Evolutionary conservation across 2,797 vertebrate species (phyloP), one percentile per base, ranked within the genome.

Genomic region (Phyllotis vaccarum): DNA sequence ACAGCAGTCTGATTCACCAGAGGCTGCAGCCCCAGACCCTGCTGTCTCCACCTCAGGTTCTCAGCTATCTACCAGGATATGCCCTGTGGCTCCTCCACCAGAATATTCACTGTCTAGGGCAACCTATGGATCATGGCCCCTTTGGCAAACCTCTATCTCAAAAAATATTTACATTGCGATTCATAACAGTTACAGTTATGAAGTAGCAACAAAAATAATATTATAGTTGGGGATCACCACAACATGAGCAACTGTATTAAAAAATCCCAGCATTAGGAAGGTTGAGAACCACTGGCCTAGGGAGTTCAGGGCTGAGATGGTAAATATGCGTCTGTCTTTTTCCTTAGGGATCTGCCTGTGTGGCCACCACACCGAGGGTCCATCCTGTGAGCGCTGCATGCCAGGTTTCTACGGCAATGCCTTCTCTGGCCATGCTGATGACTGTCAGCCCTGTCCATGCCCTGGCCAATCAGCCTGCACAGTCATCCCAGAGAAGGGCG

Each of bases 371-470:
- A 99, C 99, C 0, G 98, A 98, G 3, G 99, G 99, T 27, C 95
- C 94, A 0, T 98, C 98, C 98, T 99, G 99, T 3, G 99, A 99
- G 97, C 99, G 94, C 94, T 99, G 99, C 98, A 95, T 98, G 96
- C 98, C 98, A 0, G 99, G 99, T 96, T 99, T 99, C 98, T 99
- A 99, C 0, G 99, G 99, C 96, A 99, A 99, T 75, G 98, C 99
- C 96, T 98, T 99, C 94, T 2, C 0, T 19, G 99, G 99, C 98
- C 98, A 11, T 0, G 90, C 97, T 0, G 97, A 98, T 0, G 99
- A 99, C 98, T 99, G 99, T 98, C 98, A 98, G 96, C 98, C 99
- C 0, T 99, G 99, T 95, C 99, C 99, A 0, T 99, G 99, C 96
- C 99, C 99, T 0, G 98, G 95, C 76, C 97, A 1, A 22, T 99